Percentiles rank a stretch among this genome's conserved stretches.
These are phyloP conservation scores for Thrips palmi DNA, from an alignment of 1,140 invertebrate genomes.

Conservation along the genomic window DNA sequence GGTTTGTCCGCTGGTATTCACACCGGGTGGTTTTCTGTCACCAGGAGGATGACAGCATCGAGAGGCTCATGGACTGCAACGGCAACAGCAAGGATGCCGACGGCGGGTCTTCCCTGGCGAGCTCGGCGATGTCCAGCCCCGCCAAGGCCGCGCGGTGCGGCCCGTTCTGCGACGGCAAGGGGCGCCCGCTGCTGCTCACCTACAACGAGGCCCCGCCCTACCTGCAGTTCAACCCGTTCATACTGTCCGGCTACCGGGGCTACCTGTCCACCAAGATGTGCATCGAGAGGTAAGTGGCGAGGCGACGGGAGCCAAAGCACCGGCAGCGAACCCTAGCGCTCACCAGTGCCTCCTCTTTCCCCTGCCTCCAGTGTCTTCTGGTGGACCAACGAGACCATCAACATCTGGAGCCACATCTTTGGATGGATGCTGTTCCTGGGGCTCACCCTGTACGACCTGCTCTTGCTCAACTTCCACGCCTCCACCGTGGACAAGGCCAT, in stretches of 20 bases:
- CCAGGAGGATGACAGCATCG: no score
- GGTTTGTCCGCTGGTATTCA: no score
- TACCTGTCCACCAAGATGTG: conserved; percentile 62
- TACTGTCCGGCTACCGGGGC: conserved; percentile 49
- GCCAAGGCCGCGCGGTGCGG: no score
- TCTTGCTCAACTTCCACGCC: conserved; percentile 56
- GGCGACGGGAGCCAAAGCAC: background rate
- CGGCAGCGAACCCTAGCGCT: no score
- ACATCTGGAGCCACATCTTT: conserved; percentile 91
- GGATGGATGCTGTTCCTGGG: conserved; percentile 77
- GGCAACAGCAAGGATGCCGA: no score
- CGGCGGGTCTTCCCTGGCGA: no score
- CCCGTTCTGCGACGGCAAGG: no score
- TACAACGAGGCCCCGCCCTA: conserved; percentile 57
- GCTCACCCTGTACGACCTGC: conserved; percentile 67
- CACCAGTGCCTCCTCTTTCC: no score
- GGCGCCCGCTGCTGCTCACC: conserved; percentile 21
- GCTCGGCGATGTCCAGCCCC: no score
- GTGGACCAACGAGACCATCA: conserved; percentile 95
- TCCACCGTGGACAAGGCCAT: conserved; percentile 66
- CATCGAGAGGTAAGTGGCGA: conserved; percentile 52
- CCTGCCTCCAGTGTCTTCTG: conserved; percentile 76
- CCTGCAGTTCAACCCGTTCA: conserved; percentile 70
- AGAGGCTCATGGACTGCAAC: no score
- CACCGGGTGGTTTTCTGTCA: no score